These are phyloP conservation scores for Scomberomorus guttatus DNA, from an alignment of 2,797 vertebrate species.

Conservation along the genomic window DNA sequence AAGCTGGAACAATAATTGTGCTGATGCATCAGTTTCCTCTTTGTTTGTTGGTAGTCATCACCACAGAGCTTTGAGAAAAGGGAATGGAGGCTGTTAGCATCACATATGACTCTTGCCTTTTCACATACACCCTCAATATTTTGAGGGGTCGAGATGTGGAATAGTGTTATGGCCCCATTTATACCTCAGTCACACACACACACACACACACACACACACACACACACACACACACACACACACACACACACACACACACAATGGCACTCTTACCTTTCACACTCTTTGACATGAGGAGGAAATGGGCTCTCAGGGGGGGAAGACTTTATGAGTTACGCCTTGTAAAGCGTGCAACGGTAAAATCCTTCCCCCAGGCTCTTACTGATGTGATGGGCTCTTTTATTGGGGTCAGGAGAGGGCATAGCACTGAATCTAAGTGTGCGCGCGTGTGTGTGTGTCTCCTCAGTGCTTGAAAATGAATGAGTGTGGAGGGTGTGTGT, in stretches of 20 bases:
- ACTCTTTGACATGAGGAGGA: slow-evolving; percentile 56
- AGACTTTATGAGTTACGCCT: slow-evolving; percentile 74
- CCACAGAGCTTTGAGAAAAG: background rate
- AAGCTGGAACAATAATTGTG: background rate
- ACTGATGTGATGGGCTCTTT: slow-evolving; percentile 75
- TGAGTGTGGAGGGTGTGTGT: background rate
- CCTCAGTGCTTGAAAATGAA: too few relatives aligned
- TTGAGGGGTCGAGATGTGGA: slow-evolving; percentile 34
- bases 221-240: slow-evolving; percentile 23
- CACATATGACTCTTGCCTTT: background rate
- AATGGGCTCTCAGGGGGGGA: slow-evolving; percentile 62
- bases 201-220: slow-evolving; percentile 20
- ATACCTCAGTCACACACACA: slow-evolving; percentile 21
- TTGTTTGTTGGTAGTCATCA: slow-evolving; percentile 28
- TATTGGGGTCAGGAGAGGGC: slow-evolving; percentile 77
- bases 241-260: slow-evolving; percentile 26
- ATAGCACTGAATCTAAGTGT: slow-evolving; percentile 30
- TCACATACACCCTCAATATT: slow-evolving; percentile 27
- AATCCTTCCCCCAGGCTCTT: slow-evolving; percentile 72
- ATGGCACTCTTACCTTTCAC: slow-evolving; percentile 27
- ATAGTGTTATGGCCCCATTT: slow-evolving; percentile 21
- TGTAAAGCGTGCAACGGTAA: slow-evolving; percentile 67
- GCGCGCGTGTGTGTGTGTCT: slow-evolving; percentile 12
- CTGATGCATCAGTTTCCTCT: slow-evolving; percentile 20
- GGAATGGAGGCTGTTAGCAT: slow-evolving; percentile 1